Percentiles rank a stretch among this genome's conserved stretches.
These are phyloP conservation scores for Helobdella robusta DNA, from an alignment of 2,888 invertebrate genomes.

Conservation along the genomic window DNA sequence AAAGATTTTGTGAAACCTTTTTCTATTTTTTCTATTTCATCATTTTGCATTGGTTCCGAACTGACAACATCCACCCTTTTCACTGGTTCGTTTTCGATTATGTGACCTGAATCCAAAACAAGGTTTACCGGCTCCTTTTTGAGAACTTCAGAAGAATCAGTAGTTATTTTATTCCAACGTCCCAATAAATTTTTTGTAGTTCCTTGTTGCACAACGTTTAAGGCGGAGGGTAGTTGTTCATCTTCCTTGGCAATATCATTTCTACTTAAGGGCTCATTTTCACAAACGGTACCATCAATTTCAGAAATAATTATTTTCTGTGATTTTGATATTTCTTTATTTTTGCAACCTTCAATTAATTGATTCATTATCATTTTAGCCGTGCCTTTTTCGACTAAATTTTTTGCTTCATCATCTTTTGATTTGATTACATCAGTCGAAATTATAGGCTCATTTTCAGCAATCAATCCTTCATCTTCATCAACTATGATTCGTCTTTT, in stretches of 20 bases:
- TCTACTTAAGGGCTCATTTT: too few species aligned
- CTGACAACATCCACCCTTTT: too few species aligned
- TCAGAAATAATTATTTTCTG: not conserved
- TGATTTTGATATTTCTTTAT: not conserved
- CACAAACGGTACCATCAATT: too few species aligned
- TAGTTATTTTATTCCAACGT: too few species aligned
- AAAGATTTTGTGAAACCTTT: conserved; percentile 20
- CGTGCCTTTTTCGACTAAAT: conserved; percentile 11
- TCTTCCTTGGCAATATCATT: too few species aligned
- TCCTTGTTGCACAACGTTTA: too few species aligned
- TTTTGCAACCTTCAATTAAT: not conserved
- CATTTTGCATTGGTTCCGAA: not conserved
- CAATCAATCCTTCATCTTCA: conserved; percentile 20
- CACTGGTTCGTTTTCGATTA: too few species aligned
- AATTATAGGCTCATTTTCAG: conserved; percentile 28
- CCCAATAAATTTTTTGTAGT: too few species aligned
- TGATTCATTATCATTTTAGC: conserved; percentile 17
- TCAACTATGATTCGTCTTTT: conserved; percentile 16
- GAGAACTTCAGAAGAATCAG: not conserved
- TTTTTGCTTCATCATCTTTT: not conserved
- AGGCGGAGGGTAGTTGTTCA: too few species aligned
- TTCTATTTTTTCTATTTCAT: not conserved
- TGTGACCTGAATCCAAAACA: too few species aligned
- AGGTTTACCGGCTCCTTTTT: not conserved
- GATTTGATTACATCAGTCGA: conserved; percentile 21